Conservation (phyloP, 30 jellyfish, hydroid and myxozoan species). For the Phacellophora camtschatica region DNA sequence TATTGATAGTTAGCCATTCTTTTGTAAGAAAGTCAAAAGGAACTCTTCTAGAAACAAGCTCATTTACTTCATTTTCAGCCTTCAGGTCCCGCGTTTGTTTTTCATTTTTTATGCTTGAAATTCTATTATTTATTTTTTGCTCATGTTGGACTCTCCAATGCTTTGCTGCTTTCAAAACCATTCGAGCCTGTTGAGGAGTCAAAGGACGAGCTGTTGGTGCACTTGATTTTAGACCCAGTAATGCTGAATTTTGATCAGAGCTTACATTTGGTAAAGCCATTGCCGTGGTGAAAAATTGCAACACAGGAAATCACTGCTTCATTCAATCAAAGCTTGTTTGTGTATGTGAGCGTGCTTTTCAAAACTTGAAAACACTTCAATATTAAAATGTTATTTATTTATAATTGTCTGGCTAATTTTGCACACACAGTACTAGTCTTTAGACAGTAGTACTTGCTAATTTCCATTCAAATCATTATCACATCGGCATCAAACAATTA, state of each 20-base stretch:
- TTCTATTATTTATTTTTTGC: constrained; percentile 32
- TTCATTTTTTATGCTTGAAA: constrained; percentile 10
- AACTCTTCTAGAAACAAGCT: constrained; percentile 64
- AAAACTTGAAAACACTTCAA: too few species aligned
- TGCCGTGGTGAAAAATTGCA: too few species aligned
- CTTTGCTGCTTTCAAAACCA: constrained; percentile 76
- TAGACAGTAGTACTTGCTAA: too few species aligned
- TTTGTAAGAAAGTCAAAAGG: constrained; percentile 81
- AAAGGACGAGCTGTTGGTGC: constrained; percentile 1
- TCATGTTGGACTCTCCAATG: constrained; percentile 82
- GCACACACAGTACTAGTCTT: too few species aligned
- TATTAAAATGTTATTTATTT: too few species aligned
- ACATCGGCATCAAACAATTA: too few species aligned
- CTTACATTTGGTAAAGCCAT: neutral
- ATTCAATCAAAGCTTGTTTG: too few species aligned
- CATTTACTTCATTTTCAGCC: constrained; percentile 62
- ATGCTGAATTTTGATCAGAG: neutral
- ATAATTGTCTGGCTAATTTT: too few species aligned
- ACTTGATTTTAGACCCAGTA: neutral
- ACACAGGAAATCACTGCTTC: too few species aligned
- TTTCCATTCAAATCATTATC: too few species aligned
- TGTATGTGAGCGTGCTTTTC: too few species aligned
- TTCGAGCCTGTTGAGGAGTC: constrained; percentile 53
- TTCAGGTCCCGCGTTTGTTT: constrained; percentile 48
- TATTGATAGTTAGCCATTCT: constrained; percentile 67